Evolutionary conservation across 2,797 vertebrate genomes (phyloP), one percentile per base, ranked within the genome.

Genomic region (Acestrorhynchus altus): DNA sequence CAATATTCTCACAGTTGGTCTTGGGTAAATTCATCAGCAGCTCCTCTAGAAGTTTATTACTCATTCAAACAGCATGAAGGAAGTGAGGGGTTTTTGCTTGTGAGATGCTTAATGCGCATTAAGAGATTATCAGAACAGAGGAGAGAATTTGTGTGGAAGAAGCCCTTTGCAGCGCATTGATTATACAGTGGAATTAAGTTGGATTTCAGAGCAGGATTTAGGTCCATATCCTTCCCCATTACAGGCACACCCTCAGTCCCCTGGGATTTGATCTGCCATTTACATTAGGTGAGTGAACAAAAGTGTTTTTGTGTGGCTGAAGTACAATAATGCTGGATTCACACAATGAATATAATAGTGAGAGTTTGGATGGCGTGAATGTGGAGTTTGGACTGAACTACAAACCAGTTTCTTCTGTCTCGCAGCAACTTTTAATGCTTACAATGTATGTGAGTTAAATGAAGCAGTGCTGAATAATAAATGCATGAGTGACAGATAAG

Each of bases 111-210:
- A 84, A 76, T 80, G 54, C 60, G 67, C 71, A 80, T 84, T 84
- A 81, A 76, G 83, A 81, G 83, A 83, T 83, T 80, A 84, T 76
- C 71, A 72, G 61, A 83, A 83, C 77, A 83, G 74, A 76, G 72
- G 64, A 65, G 40, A 78, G 74, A 79, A 73, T 81, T 81, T 81
- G 71, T 76, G 79, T 63, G 78, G 71, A 84, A 68, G 64, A 71
- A 72, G 81, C 63, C 72, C 65, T 73, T 81, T 64, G 60, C 59
- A 74, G n/a, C 56, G 61, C 47, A 75, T 77, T 67, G 72, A 83
- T 78, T 82, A 77, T 77, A 80, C 80, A 65, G 67, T 63, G 80
- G 80, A 64, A 84, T 84, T 84, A 78, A 80, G 75, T 78, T 77
- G 75, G 75, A 80, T 80, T 82, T 72, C 46, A 66, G 72, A 12